These are phyloP conservation scores for Synodontis membranacea DNA, from an alignment of 2,113 vertebrate species.

Conservation along the genomic window DNA sequence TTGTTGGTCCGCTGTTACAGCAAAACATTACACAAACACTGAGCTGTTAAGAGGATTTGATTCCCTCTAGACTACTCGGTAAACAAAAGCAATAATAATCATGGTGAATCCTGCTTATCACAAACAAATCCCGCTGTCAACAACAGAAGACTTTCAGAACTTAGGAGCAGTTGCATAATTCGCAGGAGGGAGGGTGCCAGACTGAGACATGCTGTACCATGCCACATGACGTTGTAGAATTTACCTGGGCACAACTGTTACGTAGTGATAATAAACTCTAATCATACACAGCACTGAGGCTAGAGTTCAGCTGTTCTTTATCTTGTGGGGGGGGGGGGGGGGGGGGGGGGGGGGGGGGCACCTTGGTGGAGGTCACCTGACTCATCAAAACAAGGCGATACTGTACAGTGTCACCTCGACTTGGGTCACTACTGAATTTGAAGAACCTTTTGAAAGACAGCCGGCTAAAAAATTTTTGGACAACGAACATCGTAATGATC, in stretches of 20 bases:
- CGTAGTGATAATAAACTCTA: slow-evolving; percentile 23
- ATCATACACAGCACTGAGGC: slow-evolving; percentile 16
- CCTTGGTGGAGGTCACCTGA: slow-evolving; percentile 24
- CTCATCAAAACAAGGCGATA: slow-evolving; percentile 3
- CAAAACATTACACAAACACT: slow-evolving; percentile 54
- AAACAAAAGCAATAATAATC: slow-evolving; percentile 50
- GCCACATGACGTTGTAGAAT: neutral
- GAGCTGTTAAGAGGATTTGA: slow-evolving; percentile 62
- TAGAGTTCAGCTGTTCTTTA: slow-evolving; percentile 43
- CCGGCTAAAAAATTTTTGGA: neutral
- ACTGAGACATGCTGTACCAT: slow-evolving; percentile 15
- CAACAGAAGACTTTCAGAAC: slow-evolving; percentile 45
- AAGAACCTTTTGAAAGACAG: neutral
- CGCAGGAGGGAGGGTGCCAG: neutral
- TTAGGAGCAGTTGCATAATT: slow-evolving; percentile 38
- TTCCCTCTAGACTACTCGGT: slow-evolving; percentile 24
- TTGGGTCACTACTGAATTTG: neutral
- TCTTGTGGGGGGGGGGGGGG: too few species aligned
- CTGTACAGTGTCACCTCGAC: slow-evolving; percentile 11
- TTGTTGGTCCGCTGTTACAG: slow-evolving; percentile 43
- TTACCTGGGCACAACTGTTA: slow-evolving; percentile 35
- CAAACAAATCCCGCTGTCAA: neutral
- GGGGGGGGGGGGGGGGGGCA: too few species aligned
- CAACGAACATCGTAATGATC: neutral
- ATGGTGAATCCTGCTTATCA: slow-evolving; percentile 40